Evolutionary conservation across 2,113 vertebrate species (phyloP), one percentile per base, ranked within the genome.

Genomic region (Steatornis caripensis): DNA sequence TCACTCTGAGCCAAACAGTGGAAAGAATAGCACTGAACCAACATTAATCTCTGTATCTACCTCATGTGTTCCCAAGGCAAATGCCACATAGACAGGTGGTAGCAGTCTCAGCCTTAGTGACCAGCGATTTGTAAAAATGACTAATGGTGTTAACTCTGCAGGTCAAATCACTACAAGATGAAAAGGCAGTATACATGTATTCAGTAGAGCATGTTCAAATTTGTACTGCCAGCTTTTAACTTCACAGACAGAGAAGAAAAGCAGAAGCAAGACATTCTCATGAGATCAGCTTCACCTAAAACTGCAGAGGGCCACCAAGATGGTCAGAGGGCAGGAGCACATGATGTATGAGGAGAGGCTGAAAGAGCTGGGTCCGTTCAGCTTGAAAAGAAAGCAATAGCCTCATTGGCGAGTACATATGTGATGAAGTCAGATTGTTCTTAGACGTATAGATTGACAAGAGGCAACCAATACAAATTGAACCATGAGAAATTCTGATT

Each of bases 91-190:
- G 89, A 76, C 94, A 91, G 91, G 77, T 46, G 84, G 94, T 23
- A 82, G 89, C 62, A 87, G 66, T 48, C 87, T 87, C 24, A 76
- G 65, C 65, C 84, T 51, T 34, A 79, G 77, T 12, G 74, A 96
- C 77, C 78, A 95, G 81, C 14, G 2, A 79, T 84, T 89, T 93
- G 72, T 82, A 92, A 95, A 71, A 82, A 72, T 91, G 89, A 94
- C 72, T 91, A 58, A 90, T 32, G 70, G 54, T 36, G 55, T 87
- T 36, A 68, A 88, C 46, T 77, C 39, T 61, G 62, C 74, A 87
- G 81, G 77, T 89, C 87, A 93, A 74, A 83, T 39, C 62, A 37
- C 57, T 57, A 76, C 66, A 55, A 46, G 49, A 89, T 84, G 72
- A 93, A 92, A 90, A 78, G 36, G 65, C 85, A 90, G 69, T 4